These are phyloP conservation scores for Drosophila kohkoa DNA, from an alignment of 1,140 invertebrate species.

Conservation along the genomic window DNA sequence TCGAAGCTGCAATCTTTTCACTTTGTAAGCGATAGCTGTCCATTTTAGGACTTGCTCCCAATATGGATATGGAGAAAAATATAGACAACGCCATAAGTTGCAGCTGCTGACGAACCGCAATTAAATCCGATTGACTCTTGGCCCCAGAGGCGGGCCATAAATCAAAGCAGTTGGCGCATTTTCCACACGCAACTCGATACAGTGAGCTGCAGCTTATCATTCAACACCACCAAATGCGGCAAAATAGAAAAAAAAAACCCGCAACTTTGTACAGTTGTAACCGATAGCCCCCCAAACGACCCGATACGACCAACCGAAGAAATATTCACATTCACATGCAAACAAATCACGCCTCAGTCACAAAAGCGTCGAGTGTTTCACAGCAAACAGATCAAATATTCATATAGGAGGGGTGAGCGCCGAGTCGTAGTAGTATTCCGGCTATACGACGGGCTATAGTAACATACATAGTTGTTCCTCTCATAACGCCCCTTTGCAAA, in stretches of 20 bases:
- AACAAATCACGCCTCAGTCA: constrained; percentile 43
- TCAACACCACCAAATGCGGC: constrained; percentile 58
- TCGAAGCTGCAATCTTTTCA: constrained; percentile 42
- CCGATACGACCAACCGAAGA: not conserved
- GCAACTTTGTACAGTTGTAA: constrained; percentile 1
- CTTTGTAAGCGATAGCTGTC: constrained; percentile 59
- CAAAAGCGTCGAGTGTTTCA: constrained; percentile 38
- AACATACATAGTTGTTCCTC: not conserved
- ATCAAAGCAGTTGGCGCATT: constrained; percentile 55
- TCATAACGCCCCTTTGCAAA: not conserved
- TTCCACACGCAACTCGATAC: constrained; percentile 27
- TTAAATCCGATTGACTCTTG: constrained; percentile 71
- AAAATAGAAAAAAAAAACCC: constrained; percentile 43
- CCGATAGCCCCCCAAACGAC: not conserved
- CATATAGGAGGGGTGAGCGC: not conserved
- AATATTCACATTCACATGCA: constrained; percentile 11
- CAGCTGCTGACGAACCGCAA: constrained; percentile 23
- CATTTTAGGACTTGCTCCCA: constrained; percentile 54
- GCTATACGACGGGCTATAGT: not conserved
- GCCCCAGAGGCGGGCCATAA: constrained; percentile 60
- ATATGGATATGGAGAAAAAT: constrained; percentile 55
- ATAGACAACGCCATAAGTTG: not conserved
- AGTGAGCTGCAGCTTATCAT: constrained; percentile 41
- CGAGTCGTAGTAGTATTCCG: constrained; percentile 18
- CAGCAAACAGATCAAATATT: constrained; percentile 29